Base-by-base conservation (phyloP, 2,797 vertebrate species). In the Adelosebastes latens region DNA sequence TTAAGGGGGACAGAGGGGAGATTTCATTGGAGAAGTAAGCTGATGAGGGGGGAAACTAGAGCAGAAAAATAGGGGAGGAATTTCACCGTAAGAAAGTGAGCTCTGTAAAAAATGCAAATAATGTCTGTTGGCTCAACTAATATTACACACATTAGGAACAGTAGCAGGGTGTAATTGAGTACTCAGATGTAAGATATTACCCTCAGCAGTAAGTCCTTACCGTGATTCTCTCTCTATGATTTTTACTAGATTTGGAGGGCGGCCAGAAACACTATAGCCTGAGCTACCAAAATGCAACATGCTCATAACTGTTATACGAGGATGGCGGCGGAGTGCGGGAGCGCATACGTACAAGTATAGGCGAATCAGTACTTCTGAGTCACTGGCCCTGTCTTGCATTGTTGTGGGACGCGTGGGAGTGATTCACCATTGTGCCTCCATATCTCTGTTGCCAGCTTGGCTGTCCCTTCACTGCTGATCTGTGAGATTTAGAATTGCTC, bases 371-470 rank as follows among this genome's bases (percentile, higher is more conserved):
- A 66, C 87, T 87, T 87, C 80, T 82, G 85, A 92, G 85, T 92
- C 86, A 89, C 81, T 65, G 87, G 78, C 68, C 79, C 87, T 68
- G 82, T 83, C 81, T 84, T 76, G 86, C 55, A 81, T 91, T 90
- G 91, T 92, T 80, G 69, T 55, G 82, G 85, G 79, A 77, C 59
- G 67, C 9, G 85, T 92, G 91, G 91, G 91, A 91, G 93, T 90
- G 92, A 94, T 90, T 89, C 88, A 87, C 91, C 82, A 91, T 90
- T 91, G 89, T 91, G 90, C 78, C 77, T 87, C 84, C 70, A 29
- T 93, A 94, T 94, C 94, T 91, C 86, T 49, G 84, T 77, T 89
- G 90, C 92, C 93, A 91, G 92, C 91, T 93, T 91, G 88, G 84
- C 91, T 79, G 88, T 93, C 91, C 88, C 92, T 88, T 84, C 84